phyloP scores from a whole-genome alignment of 2,113 vertebrate genomes.

The Lasiurus borealis region DNA sequence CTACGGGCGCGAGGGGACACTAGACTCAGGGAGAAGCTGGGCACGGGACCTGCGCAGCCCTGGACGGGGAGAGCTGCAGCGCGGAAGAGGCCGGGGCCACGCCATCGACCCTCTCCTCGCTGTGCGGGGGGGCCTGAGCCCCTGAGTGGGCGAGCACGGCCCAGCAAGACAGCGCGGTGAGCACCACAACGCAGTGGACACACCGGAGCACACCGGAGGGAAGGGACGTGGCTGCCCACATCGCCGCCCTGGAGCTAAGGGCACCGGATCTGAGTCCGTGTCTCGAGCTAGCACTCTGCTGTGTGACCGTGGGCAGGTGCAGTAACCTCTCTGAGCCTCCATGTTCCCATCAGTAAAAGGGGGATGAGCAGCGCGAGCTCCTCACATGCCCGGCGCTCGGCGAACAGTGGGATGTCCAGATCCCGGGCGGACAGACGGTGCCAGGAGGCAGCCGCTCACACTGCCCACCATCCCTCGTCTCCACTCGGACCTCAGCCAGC shows the following conservation, averaged over 20 bases:
- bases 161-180: background rate
- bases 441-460: background rate
- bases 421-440: rapidly evolving
- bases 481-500: too few species aligned
- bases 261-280: background rate
- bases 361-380: background rate
- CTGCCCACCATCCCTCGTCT: too few species aligned
- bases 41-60: background rate
- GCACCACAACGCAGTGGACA: rapidly evolving
- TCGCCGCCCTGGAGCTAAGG: too few species aligned
- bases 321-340: slow-evolving; percentile 73
- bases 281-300: background rate
- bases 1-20: background rate
- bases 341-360: background rate
- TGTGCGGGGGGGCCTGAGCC: background rate
- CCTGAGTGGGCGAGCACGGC: background rate
- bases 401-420: background rate
- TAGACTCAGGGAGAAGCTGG: background rate
- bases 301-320: slow-evolving; percentile 17
- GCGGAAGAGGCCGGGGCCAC: background rate
- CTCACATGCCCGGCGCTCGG: background rate
- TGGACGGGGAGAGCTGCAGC: rapidly evolving
- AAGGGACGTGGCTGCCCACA: too few species aligned
- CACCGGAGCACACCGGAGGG: rapidly evolving
- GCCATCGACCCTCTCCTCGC: too few species aligned